Evolutionary conservation across 2,888 invertebrate genomes (phyloP), one percentile per base, ranked within the genome.

Genomic region (Metopia argyrocephala): DNA sequence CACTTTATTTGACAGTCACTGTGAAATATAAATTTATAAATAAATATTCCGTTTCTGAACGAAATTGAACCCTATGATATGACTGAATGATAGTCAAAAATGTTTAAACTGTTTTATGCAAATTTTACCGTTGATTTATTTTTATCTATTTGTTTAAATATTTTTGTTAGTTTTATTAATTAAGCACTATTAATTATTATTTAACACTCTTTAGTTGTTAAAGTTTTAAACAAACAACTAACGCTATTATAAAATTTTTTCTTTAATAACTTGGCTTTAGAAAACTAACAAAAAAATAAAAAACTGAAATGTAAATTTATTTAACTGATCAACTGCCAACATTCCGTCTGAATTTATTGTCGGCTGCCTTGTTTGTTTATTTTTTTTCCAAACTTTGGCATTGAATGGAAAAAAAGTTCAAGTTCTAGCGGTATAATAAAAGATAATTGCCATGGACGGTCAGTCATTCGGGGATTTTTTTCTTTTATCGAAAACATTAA

Each of bases 391-490:
- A 21, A 21, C 3, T 52, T 50, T 71, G 18, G 25, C 38, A 62
- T 15, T 56, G 54, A 54, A 54, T 15, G n/a, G 21, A n/a, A 23
- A 31, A 18, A 57, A 71, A 56, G 28, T 46, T 73, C n/a, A 64
- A 73, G 15, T 48, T 62, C 45, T 62, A 52, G 54, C 23, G 20
- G 25, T 48, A 48, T 15, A 57, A 5, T 48, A 5, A 25, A 31
- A 48, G 28, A 50, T 59, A 65, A 46, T 50, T 65, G 52, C 21
- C 21, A 64, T 27, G 54, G 48, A 9, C 15, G 12, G 12, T 3
- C 54, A 25, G 38, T 59, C 21, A 28, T n/a, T 20, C 25, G 57
- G 65, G 74, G 74, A 21, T n/a, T 74, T 74, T 57, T 73, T 50
- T 69, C n/a, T 28, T 27, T 59, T 9, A 57, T 3, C 31, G 48